phyloP scores from a whole-genome alignment of 2,113 vertebrate genomes.

The Coregonus clupeaformis region DNA sequence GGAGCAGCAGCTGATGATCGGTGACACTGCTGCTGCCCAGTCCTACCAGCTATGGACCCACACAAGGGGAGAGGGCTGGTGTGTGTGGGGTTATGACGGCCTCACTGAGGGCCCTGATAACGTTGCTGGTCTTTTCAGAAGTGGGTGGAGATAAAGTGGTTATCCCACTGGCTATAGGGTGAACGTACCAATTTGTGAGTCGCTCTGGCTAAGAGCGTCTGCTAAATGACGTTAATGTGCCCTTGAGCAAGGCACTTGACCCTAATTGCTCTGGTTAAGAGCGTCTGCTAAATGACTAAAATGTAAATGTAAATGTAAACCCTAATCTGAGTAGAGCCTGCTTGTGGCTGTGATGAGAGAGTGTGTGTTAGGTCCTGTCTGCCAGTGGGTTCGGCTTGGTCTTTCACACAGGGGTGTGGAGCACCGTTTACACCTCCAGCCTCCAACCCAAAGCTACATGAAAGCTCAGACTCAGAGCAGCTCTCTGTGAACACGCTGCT shows the following conservation, averaged over 20 bases:
- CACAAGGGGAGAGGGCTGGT: no score
- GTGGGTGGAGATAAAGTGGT: no score
- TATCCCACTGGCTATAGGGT: no score
- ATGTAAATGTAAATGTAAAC: no score
- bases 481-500: background rate
- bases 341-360: background rate
- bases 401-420: conserved; percentile 26
- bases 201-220: no score
- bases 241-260: no score
- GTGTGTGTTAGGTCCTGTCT: conserved; percentile 14
- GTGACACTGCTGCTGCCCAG: background rate
- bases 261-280: no score
- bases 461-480: conserved; percentile 20
- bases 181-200: no score
- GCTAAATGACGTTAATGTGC: no score
- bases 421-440: background rate
- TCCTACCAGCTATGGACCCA: background rate
- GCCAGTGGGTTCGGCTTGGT: background rate
- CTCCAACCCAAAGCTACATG: background rate
- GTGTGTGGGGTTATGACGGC: background rate
- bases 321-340: background rate
- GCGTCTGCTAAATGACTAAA: no score
- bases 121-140: background rate
- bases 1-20: conserved; percentile 33
- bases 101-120: background rate